Conservation (phyloP, 2,888 invertebrate genomes). For the Xestoiulus laeticollis region DNA sequence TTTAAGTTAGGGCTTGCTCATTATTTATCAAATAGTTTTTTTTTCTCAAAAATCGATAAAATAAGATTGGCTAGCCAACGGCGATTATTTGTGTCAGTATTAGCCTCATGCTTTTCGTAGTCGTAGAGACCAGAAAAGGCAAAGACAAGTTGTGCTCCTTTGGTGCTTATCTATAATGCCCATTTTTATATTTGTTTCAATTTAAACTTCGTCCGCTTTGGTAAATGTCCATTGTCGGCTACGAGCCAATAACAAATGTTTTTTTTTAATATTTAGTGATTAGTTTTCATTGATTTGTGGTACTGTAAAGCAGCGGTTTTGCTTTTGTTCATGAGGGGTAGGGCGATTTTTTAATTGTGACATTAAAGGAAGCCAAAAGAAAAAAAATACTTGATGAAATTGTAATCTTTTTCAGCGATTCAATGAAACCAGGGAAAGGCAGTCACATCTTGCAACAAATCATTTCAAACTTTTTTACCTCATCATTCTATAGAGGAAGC, state of each 20-base stretch:
- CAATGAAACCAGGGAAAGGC: not conserved
- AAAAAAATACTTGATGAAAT: constrained; percentile 10
- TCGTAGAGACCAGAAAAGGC: not conserved
- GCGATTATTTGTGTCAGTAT: not conserved
- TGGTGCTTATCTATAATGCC: not conserved
- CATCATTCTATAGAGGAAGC: too few species aligned
- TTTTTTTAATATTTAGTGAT: not conserved
- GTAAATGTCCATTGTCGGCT: not conserved
- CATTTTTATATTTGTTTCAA: not conserved
- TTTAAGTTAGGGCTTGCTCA: too few species aligned
- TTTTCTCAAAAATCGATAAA: too few species aligned
- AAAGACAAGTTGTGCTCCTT: not conserved
- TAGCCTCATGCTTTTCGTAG: not conserved
- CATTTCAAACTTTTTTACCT: not conserved
- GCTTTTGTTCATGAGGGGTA: constrained; percentile 23
- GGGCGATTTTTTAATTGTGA: not conserved
- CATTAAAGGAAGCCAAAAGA: constrained; percentile 19
- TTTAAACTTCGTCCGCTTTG: not conserved
- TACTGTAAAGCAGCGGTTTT: constrained; percentile 10
- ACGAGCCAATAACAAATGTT: not conserved
- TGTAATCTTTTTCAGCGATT: constrained; percentile 34
- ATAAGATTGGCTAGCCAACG: not conserved
- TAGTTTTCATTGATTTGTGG: not conserved
- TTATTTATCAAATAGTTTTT: too few species aligned
- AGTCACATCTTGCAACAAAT: not conserved